phyloP scores from a whole-genome alignment of 1,140 invertebrate genomes.

The Drosophila rhopaloa region DNA sequence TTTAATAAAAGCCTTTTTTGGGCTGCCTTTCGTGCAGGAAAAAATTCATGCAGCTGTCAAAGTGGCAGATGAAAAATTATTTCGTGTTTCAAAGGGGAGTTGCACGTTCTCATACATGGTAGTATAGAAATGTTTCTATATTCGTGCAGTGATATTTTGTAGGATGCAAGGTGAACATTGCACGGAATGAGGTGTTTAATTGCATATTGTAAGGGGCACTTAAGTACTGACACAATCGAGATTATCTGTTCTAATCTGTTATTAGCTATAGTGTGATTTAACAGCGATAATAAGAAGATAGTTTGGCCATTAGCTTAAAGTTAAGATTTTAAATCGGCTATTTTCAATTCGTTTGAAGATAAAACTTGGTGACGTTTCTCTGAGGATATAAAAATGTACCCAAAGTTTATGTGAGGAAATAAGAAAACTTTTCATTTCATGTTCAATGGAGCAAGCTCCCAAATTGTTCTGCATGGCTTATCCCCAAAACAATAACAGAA shows the following conservation, averaged over 20 bases:
- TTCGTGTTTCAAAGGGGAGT: constrained; percentile 9
- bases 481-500: constrained; percentile 35
- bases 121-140: constrained; percentile 4
- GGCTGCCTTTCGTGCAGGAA: constrained; percentile 4
- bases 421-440: constrained; percentile 30
- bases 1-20: constrained; percentile 17
- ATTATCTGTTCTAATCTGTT: not conserved
- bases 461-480: constrained; percentile 18
- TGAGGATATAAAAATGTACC: not conserved
- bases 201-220: constrained; percentile 1
- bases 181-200: not conserved
- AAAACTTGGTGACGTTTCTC: constrained; percentile 6
- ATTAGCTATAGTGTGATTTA: not conserved
- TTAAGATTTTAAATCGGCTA: not conserved
- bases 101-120: not conserved
- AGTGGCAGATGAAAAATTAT: constrained; percentile 25
- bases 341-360: not conserved
- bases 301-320: not conserved
- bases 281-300: no score
- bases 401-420: constrained; percentile 15
- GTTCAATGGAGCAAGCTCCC: constrained; percentile 16
- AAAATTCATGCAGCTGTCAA: constrained; percentile 26
- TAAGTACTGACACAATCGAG: constrained; percentile 1
- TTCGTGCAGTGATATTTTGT: constrained; percentile 6
- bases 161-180: not conserved